Conservation (phyloP, 2,113 vertebrate species). For the Cynoglossus semilaevis region DNA sequence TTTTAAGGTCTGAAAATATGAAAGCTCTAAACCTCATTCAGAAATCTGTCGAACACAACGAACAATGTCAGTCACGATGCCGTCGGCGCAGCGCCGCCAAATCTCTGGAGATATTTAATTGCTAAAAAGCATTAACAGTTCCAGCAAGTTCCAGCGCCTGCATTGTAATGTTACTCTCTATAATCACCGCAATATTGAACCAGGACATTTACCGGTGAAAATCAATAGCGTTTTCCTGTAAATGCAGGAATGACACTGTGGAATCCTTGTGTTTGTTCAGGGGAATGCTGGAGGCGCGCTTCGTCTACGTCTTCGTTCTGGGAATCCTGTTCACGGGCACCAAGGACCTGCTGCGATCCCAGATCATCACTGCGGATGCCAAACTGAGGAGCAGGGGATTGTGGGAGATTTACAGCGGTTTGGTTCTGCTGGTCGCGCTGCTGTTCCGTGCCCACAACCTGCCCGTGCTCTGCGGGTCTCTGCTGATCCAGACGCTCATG, state of each 20-base stretch:
- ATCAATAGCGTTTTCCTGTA: conserved; percentile 22
- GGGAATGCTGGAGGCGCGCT: conserved; percentile 91
- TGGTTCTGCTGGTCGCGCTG: conserved; percentile 86
- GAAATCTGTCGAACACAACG: no score
- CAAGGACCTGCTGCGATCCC: conserved; percentile 87
- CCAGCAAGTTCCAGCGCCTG: conserved; percentile 6
- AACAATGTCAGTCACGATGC: no score
- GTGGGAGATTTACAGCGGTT: conserved; percentile 89
- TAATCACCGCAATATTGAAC: conserved; percentile 29
- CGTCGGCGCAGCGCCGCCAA: background rate
- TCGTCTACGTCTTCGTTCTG: conserved; percentile 92
- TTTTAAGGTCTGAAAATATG: no score
- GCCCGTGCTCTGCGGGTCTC: conserved; percentile 84
- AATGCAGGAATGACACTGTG: conserved; percentile 15
- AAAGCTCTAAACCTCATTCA: no score
- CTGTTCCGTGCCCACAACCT: conserved; percentile 91
- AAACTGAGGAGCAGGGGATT: conserved; percentile 79
- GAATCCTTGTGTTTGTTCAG: conserved; percentile 70
- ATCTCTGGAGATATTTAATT: conserved; percentile 14
- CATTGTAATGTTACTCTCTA: conserved; percentile 18
- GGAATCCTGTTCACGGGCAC: conserved; percentile 92
- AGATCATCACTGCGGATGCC: conserved; percentile 76
- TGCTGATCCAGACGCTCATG: conserved; percentile 85
- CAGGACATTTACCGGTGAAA: conserved; percentile 6
- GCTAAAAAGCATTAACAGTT: conserved; percentile 14